phyloP scores from a whole-genome alignment of 2,113 vertebrate genomes.

The Platanista minor region DNA sequence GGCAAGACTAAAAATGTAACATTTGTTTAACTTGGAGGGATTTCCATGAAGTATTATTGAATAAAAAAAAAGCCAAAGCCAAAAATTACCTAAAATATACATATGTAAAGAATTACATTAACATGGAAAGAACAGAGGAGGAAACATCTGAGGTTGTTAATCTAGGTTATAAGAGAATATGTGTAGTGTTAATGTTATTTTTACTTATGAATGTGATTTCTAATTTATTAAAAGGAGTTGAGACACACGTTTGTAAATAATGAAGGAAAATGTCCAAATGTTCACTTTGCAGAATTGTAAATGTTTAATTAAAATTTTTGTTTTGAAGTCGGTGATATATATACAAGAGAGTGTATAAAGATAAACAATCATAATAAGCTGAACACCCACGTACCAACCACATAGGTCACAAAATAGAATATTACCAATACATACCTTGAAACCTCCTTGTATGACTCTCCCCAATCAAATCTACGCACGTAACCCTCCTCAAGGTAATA shows the following conservation, averaged over 20 bases:
- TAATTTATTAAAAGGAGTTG: slow-evolving; percentile 37
- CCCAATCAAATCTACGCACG: not conserved
- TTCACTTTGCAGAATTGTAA: not conserved
- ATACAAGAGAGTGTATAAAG: not conserved
- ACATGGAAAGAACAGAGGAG: not conserved
- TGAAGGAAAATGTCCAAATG: slow-evolving; percentile 32
- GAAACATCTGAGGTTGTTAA: not conserved
- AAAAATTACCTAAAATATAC: not conserved
- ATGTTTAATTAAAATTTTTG: not conserved
- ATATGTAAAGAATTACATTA: not conserved
- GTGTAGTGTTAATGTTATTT: not conserved
- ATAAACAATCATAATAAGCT: not conserved
- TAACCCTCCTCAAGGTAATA: not conserved
- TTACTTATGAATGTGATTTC: not conserved
- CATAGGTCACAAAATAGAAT: not conserved
- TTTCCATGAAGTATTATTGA: not conserved
- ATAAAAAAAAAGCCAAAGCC: not conserved
- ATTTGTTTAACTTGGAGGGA: not conserved
- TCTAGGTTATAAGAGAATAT: not conserved
- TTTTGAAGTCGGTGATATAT: not conserved
- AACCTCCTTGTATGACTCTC: not conserved
- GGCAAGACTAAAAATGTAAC: not conserved
- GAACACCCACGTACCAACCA: not conserved
- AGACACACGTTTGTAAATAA: slow-evolving; percentile 19
- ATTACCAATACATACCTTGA: not conserved